These are phyloP conservation scores for Phrynocephalus vlangalii DNA, from an alignment of 2,797 vertebrate genomes.

Conservation along the genomic window DNA sequence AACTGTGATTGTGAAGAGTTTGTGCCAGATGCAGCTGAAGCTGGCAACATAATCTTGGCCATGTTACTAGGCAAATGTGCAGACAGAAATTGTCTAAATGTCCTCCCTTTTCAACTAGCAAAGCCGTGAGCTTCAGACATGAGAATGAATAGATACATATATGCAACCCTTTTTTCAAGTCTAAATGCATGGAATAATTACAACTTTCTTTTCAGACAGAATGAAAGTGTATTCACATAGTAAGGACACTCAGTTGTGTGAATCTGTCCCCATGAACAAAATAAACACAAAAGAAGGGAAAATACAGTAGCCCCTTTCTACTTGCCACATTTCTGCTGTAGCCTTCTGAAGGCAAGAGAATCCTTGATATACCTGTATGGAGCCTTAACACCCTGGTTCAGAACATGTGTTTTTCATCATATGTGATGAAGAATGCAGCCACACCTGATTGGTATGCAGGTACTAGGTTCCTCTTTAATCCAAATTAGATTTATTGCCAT, in stretches of 20 bases:
- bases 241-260: neutral
- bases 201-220: neutral
- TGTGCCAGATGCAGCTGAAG: neutral
- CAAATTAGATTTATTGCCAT: no score
- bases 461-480: neutral
- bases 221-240: no score
- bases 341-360: neutral
- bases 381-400: neutral
- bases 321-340: neutral
- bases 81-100: neutral
- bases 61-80: neutral
- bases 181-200: neutral
- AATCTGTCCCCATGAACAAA: neutral
- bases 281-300: neutral
- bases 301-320: neutral
- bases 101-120: neutral
- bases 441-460: neutral
- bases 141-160: neutral
- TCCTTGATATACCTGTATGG: neutral
- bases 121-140: neutral
- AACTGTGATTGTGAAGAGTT: neutral
- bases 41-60: slow-evolving; percentile 16
- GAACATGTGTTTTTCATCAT: neutral
- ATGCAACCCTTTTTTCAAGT: neutral
- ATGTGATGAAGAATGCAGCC: neutral